These are phyloP conservation scores for Sarcophaga subvicina DNA, from an alignment of 2,888 invertebrate species.

Conservation along the genomic window DNA sequence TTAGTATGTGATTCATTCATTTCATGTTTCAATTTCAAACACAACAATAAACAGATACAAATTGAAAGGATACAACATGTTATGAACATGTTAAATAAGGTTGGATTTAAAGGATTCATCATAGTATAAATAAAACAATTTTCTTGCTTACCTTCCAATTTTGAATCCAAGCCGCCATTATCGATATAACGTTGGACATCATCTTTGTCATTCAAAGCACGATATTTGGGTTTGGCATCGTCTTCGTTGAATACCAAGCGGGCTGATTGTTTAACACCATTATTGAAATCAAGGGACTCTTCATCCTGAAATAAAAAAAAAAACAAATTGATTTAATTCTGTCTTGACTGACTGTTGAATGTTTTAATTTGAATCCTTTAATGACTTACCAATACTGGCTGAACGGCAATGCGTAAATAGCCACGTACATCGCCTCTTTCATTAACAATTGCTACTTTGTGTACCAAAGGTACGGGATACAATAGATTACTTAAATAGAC, in stretches of 20 bases:
- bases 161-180: constrained; percentile 84
- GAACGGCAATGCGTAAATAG: constrained; percentile 97
- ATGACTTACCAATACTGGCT: constrained; percentile 92
- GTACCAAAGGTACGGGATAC: constrained; percentile 97
- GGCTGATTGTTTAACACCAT: constrained; percentile 97
- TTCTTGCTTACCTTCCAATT: constrained; percentile 85
- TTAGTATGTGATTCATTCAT: constrained; percentile 40
- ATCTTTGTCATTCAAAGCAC: constrained; percentile 84
- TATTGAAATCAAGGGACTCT: constrained; percentile 92
- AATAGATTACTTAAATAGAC: constrained; percentile 98
- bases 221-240: constrained; percentile 85
- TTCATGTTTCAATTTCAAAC: constrained; percentile 31
- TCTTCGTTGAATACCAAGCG: constrained; percentile 94
- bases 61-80: constrained; percentile 32
- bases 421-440: constrained; percentile 99
- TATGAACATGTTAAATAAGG: constrained; percentile 12
- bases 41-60: constrained; percentile 30
- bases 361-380: neutral
- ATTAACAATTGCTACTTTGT: constrained; percentile 97
- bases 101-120: neutral
- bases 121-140: neutral
- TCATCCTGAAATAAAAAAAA: constrained; percentile 76
- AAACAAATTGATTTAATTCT: no score
- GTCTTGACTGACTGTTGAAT: no score
- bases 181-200: constrained; percentile 86